phyloP scores from a whole-genome alignment of 2,888 invertebrate species.

The Acrocyrtus sp. region DNA sequence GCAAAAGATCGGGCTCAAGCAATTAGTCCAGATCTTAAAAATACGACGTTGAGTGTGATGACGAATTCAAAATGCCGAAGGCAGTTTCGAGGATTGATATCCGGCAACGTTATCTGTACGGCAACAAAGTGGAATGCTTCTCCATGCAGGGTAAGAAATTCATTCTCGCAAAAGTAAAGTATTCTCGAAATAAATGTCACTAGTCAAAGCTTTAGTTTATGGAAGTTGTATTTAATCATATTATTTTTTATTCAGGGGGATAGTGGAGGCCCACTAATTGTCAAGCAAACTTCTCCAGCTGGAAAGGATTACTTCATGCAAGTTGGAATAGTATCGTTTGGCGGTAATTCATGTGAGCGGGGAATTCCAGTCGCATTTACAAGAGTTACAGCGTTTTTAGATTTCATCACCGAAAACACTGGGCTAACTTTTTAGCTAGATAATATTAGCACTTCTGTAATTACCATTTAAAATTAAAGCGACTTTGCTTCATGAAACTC shows the following conservation, averaged over 20 bases:
- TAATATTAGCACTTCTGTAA: too few relatives aligned
- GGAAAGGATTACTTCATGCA: constrained; percentile 58
- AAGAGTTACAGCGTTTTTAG: constrained; percentile 60
- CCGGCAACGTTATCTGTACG: constrained; percentile 62
- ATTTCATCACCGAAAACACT: constrained; percentile 59
- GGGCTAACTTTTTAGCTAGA: constrained; percentile 39
- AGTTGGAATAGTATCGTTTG: constrained; percentile 63
- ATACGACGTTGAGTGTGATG: constrained; percentile 57
- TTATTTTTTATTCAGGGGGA: constrained; percentile 27
- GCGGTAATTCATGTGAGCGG: constrained; percentile 61
- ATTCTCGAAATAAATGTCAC: neutral
- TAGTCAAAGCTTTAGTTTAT: constrained; percentile 4
- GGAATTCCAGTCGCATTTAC: constrained; percentile 62
- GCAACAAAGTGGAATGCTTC: constrained; percentile 56
- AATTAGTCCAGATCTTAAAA: constrained; percentile 59
- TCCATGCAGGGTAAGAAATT: constrained; percentile 60
- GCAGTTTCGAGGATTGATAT: constrained; percentile 60
- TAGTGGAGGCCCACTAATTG: constrained; percentile 55
- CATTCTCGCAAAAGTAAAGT: too few relatives aligned
- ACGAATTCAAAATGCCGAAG: constrained; percentile 59
- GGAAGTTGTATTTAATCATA: neutral
- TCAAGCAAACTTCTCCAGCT: constrained; percentile 47
- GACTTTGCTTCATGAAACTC: too few relatives aligned
- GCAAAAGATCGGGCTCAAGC: constrained; percentile 50
- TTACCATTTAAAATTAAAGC: too few relatives aligned